phyloP scores from a whole-genome alignment of 2,113 vertebrate genomes.

The Elgaria multicarinata region DNA sequence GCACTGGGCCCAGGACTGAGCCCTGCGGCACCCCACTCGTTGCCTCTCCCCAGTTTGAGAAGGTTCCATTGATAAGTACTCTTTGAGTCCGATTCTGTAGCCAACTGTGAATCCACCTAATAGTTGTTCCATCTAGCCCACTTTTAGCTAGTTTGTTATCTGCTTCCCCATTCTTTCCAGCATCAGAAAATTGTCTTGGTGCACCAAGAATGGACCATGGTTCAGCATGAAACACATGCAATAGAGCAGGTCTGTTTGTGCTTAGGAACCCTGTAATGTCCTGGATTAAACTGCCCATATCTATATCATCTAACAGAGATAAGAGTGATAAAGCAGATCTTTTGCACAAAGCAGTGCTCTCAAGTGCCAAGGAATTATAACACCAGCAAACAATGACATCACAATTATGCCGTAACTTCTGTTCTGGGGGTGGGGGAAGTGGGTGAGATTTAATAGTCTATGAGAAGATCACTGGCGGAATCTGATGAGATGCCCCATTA shows the following conservation, averaged over 20 bases:
- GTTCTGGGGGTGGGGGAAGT: neutral
- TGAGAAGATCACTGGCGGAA: neutral
- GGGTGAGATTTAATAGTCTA: neutral
- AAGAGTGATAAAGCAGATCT: neutral
- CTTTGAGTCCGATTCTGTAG: too few species aligned
- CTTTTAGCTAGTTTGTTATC: too few species aligned
- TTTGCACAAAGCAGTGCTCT: neutral
- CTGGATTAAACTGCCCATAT: neutral
- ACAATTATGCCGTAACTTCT: neutral
- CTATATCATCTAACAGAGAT: neutral
- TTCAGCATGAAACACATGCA: too few species aligned
- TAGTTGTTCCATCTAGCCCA: too few species aligned
- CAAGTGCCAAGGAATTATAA: neutral
- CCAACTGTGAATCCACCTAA: too few species aligned
- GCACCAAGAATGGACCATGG: neutral
- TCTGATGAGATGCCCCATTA: neutral
- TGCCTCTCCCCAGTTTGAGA: too few species aligned
- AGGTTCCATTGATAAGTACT: too few species aligned
- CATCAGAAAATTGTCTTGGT: neutral
- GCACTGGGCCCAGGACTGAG: too few species aligned
- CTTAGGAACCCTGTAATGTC: neutral
- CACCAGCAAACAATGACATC: neutral
- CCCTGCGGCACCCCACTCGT: too few species aligned
- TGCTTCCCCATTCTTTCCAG: neutral
- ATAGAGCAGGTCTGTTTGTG: neutral